A percentile compares a stretch with the other conserved stretches of the same genome.
These are phyloP conservation scores for Cassiopea xamachana DNA, from an alignment of 30 jellyfish, hydroid and myxozoan genomes.

Conservation along the genomic window DNA sequence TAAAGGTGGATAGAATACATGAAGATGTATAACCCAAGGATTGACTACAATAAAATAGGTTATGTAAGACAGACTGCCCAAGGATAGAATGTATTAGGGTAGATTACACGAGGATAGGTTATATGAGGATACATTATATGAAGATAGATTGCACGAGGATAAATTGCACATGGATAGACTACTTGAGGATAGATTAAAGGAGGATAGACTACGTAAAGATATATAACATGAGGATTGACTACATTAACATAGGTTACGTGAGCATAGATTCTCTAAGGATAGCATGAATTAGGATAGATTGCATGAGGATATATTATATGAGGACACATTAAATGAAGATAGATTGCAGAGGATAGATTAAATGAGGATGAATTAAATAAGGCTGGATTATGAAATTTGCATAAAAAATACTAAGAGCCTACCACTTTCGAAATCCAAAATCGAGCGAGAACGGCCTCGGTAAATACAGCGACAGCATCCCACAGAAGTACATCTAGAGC, in stretches of 20 bases:
- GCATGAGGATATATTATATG: background rate
- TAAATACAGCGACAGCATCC: conserved; percentile 46
- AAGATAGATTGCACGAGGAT: background rate
- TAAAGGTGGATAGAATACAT: too few species aligned
- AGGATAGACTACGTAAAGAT: background rate
- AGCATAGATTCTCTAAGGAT: too few species aligned
- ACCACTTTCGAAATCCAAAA: conserved; percentile 65
- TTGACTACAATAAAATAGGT: too few species aligned
- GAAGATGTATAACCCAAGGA: too few species aligned
- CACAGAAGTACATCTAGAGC: conserved; percentile 9
- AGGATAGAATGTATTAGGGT: too few species aligned
- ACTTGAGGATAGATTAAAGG: background rate
- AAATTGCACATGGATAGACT: background rate
- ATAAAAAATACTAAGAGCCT: background rate
- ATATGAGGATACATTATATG: background rate
- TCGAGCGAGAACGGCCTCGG: conserved; percentile 48
- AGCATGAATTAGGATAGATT: background rate
- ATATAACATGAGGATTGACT: too few species aligned
- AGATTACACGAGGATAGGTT: background rate
- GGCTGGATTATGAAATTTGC: background rate
- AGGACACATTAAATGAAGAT: background rate
- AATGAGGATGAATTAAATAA: too few species aligned
- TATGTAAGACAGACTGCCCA: too few species aligned
- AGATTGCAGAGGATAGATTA: too few species aligned
- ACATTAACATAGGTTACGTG: background rate